Conservation (phyloP, 1,140 invertebrate genomes). For the Himalopsyche phryganea region DNA sequence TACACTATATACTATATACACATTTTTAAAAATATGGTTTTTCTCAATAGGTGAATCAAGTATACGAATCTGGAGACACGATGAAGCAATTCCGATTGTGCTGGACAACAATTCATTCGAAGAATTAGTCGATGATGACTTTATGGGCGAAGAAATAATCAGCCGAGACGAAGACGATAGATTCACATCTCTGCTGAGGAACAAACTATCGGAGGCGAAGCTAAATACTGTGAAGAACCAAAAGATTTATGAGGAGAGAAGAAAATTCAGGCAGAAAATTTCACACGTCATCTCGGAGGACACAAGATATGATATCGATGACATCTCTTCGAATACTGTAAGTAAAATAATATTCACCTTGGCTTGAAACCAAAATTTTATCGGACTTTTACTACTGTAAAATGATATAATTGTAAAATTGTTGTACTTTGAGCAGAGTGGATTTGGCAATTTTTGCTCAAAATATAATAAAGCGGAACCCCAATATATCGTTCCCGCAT, state of each 20-base stretch:
- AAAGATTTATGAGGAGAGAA: constrained; percentile 15
- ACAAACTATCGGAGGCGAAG: constrained; percentile 21
- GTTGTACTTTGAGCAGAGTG: too few relatives aligned
- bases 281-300: constrained; percentile 8
- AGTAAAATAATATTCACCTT: too few relatives aligned
- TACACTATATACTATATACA: too few relatives aligned
- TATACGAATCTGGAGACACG: constrained; percentile 18
- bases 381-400: too few relatives aligned
- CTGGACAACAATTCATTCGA: constrained; percentile 8
- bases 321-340: background rate
- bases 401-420: too few relatives aligned
- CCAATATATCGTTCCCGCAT: too few relatives aligned
- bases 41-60: constrained; percentile 1
- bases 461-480: too few relatives aligned
- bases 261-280: constrained; percentile 17
- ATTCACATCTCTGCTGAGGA: constrained; percentile 14
- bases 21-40: too few relatives aligned
- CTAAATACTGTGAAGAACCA: constrained; percentile 21
- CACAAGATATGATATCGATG: constrained; percentile 15
- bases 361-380: too few relatives aligned
- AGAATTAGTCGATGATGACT: background rate
- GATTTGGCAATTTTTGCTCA: too few relatives aligned
- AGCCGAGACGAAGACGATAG: constrained; percentile 5
- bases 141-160: background rate
- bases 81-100: constrained; percentile 17